Base-by-base conservation (phyloP, 1,140 invertebrate genomes). In the Ephestia elutella region DNA sequence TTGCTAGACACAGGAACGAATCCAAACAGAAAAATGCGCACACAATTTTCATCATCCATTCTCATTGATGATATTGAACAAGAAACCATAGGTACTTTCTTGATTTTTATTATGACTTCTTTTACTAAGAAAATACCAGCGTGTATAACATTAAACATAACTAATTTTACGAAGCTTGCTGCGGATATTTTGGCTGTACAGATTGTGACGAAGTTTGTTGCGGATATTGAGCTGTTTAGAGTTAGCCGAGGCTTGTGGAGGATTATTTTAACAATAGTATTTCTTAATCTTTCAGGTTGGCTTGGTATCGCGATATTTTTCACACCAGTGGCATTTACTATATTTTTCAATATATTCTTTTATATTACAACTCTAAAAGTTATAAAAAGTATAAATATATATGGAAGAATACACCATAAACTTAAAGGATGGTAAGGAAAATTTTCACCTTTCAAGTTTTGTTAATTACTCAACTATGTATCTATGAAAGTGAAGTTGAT, bases 351-450 rank as follows among this genome's bases (percentile, higher is more conserved):
- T 75, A 85, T 96, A 57, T 95, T 94, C 68, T 95, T 96, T 68
- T 94, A 94, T 67, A 85, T 93, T 13, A 94, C 94, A 5, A 96
- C 95, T 4, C 86, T 93, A n/a, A 94, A 94, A 73, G 91, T 93
- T 9, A 94, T 96, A 32, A 94, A 93, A 68, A 89, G 92, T 62
- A 93, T 95, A 90, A 93, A 92, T 69, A 94, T 93, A 7, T 96
- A 95, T 81, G 95, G 95, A 9, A 90, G 94, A 66, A 96, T 96
- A 71, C 94, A 96, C 68, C 94, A 95, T 70, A 96, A 96, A 84
- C 90, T 96, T 59, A 94, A 95, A 80, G 94, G 94, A 75, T 93
- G 92, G 93, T 94, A 82, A 82, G 82, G 35, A 17, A 25, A 25
- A 2, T 25, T 25, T 25, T 25, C 21, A 25, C 21, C 7, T 25